A percentile compares a stretch with the other conserved stretches of the same genome.
Evolutionary conservation across 1,140 invertebrate genomes (phyloP).

Genomic region (Holotrichia oblita): DNA sequence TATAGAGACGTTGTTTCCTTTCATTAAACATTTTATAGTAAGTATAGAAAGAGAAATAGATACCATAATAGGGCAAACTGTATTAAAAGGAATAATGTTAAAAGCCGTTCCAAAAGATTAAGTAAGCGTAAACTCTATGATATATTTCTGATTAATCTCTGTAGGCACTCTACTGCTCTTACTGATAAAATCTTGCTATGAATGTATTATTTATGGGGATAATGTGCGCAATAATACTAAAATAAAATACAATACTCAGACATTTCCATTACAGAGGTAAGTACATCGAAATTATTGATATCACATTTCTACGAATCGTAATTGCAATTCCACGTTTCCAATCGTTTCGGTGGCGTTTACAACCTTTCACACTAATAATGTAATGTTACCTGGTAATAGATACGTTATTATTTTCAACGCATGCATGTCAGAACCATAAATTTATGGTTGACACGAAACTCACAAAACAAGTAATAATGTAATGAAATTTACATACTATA

Average conservation of each 20-base stretch:
- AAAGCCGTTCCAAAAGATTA: no score
- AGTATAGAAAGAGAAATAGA: no score
- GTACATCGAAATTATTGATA: neutral
- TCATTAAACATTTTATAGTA: no score
- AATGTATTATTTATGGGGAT: neutral
- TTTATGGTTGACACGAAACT: neutral
- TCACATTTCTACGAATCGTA: neutral
- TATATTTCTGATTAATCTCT: no score
- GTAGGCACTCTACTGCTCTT: no score
- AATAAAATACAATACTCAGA: neutral
- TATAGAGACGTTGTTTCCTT: no score
- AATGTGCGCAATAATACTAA: neutral
- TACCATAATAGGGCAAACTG: no score
- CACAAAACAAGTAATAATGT: neutral
- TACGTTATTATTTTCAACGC: neutral
- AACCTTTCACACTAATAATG: slow-evolving; percentile 8
- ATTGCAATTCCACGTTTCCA: neutral
- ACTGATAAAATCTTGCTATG: no score
- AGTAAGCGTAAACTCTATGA: no score
- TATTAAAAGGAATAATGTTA: no score
- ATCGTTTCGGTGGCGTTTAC: neutral
- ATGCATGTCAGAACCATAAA: slow-evolving; percentile 1
- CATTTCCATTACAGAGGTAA: neutral
- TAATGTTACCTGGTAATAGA: slow-evolving; percentile 9
- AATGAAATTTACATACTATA: neutral